Evolutionary conservation across 2,113 vertebrate genomes (phyloP).

Genomic region (Crocuta crocuta): DNA sequence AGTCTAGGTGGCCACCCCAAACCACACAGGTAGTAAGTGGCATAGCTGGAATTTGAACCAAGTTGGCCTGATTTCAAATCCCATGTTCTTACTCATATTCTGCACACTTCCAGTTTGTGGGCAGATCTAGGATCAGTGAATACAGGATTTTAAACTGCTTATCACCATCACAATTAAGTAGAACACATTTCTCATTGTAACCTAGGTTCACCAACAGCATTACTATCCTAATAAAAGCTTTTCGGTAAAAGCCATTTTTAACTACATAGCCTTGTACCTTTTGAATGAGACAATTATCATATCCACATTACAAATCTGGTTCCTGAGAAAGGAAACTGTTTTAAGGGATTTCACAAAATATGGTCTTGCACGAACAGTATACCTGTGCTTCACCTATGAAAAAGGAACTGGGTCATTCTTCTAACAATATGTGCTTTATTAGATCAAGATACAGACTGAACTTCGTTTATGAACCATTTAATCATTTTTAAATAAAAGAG

Average conservation of each 20-base stretch:
- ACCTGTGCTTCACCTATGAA: neutral
- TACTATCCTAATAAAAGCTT: neutral
- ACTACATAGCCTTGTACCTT: neutral
- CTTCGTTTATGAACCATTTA: neutral
- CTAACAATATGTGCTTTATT: neutral
- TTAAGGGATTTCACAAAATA: conserved; percentile 5
- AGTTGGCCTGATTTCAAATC: neutral
- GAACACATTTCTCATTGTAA: neutral
- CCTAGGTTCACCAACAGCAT: neutral
- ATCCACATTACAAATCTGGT: neutral
- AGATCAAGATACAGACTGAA: neutral
- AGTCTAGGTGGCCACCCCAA: neutral
- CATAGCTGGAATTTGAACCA: neutral
- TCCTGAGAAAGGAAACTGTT: neutral
- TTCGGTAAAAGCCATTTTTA: neutral
- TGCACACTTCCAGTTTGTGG: neutral
- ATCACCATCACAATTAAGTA: neutral
- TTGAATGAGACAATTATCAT: neutral
- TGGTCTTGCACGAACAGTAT: neutral
- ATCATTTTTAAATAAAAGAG: neutral
- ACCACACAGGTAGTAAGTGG: neutral
- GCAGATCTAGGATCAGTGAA: neutral
- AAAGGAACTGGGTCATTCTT: neutral
- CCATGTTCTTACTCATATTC: neutral
- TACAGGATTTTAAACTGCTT: neutral